Evolutionary conservation across 2,888 invertebrate genomes (phyloP), one percentile per base, ranked within the genome.

Genomic region (Eupithecia dodoneata): DNA sequence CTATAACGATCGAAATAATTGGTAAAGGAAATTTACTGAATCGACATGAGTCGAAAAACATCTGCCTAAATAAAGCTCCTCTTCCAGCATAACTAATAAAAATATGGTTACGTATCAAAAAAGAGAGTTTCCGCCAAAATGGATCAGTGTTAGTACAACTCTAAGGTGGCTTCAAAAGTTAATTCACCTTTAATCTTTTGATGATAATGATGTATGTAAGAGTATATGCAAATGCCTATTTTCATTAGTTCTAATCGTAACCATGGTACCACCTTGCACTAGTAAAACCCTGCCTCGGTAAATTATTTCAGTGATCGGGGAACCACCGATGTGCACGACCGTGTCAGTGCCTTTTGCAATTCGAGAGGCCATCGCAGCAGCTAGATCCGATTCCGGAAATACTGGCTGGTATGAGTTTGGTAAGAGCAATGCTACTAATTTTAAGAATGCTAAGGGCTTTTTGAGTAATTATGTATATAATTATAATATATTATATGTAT

Each of bases 301-400:
- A 49, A 66, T 42, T 71, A 70, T 88, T 89, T 30, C 79, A 95
- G 95, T 92, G n/a, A 91, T 92, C 44, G 94, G 93, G 4, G 96
- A 96, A 81, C 95, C 95, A 3, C 91, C 95, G 0, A 86, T 93
- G 6, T 94, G 94, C 78, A 86, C 95, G 85, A 83, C 92, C 0
- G 85, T 94, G 7, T 87, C 89, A 0, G 87, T 94, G 1, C 91
- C 96, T 1, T 89, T 96, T 65, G 97, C 97, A 0, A 91, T 97
- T 70, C 92, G 96, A 63, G 91, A 96, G 77, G 97, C 97, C 0
- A 87, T 97, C 44, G 91, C 95, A 74, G 93, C 96, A 2, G 96
- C 96, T 0, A 92, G 97, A 83, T 84, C 82, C 5, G 96, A 97
- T 72, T 92, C 95, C n/a, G 96, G 96, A 45, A 9, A 86, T 94